Evolutionary conservation across 2,888 invertebrate genomes (phyloP), one percentile per base, ranked within the genome.

Genomic region (Cataglyphis albicans): DNA sequence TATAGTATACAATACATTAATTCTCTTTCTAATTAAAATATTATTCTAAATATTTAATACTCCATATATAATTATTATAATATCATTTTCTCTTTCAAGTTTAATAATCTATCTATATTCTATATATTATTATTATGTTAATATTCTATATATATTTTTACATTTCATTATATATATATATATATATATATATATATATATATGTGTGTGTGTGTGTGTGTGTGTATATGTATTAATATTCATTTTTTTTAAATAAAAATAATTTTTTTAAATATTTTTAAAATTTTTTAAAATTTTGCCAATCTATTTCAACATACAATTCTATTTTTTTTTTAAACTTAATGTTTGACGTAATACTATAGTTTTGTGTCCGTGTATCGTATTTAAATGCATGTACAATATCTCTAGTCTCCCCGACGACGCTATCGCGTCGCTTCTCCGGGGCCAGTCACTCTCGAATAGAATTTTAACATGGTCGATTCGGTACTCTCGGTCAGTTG

Each of bases 391-490:
- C 74, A 73, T 73, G 65, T 70, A 64, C 67, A 44, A 48, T 83
- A 84, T 76, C 64, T 25, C 25, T 70, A 85, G 88, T 89, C 88
- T 90, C 89, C 86, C 84, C 87, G 78, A 75, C 85, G 82, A 86
- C 75, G 84, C 85, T 88, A 88, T 87, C 85, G 85, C 84, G 63
- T 80, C 57, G 57, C 76, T 59, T 44, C 88, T 67, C 80, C 78
- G 88, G 82, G 85, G 65, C 90, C 90, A 86, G 85, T 90, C 89
- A 83, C 87, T 86, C 82, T 84, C 88, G 74, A 70, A 86, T 70
- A 90, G 90, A 90, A 90, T 90, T 90, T 90, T 85, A 90, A 90
- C 84, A 78, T 82, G 83, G 59, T 65, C 84, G 88, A 85, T 86
- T 90, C 83, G 81, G 82, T 89, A 68, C 84, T 82, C 73, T 82